Evolutionary conservation across 2,888 invertebrate genomes (phyloP), one percentile per base, ranked within the genome.

Genomic region (Rotaria sp.): DNA sequence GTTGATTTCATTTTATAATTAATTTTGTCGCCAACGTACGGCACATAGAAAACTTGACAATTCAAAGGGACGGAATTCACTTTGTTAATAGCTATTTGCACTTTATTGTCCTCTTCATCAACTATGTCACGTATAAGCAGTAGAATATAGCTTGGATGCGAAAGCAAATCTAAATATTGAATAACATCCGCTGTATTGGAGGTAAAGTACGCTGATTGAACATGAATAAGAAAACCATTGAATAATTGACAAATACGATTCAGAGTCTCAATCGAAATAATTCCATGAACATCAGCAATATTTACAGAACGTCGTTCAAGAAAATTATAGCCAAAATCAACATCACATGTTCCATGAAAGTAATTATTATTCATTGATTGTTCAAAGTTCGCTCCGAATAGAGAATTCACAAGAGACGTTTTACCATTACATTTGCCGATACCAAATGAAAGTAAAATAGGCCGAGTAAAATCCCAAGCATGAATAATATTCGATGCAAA

Each of bases 171-270:
- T 1, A 80, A 0, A n/a, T 80, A 80, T 35, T 45, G 0, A 15
- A 45, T 41, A 18, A 80, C 26, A n/a, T n/a, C 15, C 18, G 41
- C n/a, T 80, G 1, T 0, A 80, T 80, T 80, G 5, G 41, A 21
- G 45, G n/a, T 0, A 45, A 80, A 21, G 45, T 80, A 41, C 8
- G 26, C 26, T 21, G 26, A 45, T 1, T n/a, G 1, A 7, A 80
- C 38, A n/a, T 80, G 80, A 80, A 80, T 45, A 21, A 80, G 80
- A 80, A 45, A 80, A 80, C 80, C 80, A n/a, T 80, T 45, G n/a
- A 80, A 80, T 45, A 80, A 26, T 45, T 13, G 24, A 45, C n/a
- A n/a, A n/a, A 45, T 80, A 45, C 7, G 11, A 80, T 15, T 45
- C 3, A 80, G 80, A 38, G 8, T 45, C n/a, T 80, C 45, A 13